A percentile compares a stretch with the other conserved stretches of the same genome.
phyloP scores from a whole-genome alignment of 2,888 invertebrate genomes.

The Sphinx pinastri region DNA sequence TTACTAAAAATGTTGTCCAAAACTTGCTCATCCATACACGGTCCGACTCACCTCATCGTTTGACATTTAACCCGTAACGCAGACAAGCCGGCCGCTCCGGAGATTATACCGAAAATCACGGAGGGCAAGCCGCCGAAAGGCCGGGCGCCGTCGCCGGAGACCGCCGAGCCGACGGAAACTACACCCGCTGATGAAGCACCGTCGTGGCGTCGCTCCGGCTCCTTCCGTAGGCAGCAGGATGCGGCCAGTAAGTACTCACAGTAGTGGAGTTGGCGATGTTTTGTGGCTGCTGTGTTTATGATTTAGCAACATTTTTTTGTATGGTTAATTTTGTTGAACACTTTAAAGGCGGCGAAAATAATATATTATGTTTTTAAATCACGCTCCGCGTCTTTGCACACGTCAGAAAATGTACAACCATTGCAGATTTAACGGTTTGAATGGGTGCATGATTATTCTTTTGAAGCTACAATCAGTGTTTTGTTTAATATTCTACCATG shows the following conservation, averaged over 20 bases:
- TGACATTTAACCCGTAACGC: slow-evolving; percentile 38
- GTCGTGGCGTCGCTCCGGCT: slow-evolving; percentile 74
- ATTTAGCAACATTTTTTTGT: no score
- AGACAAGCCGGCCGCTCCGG: slow-evolving; percentile 68
- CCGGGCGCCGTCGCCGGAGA: slow-evolving; percentile 68
- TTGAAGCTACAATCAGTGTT: no score
- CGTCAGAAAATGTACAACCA: no score
- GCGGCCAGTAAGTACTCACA: slow-evolving; percentile 57
- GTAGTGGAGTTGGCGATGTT: no score
- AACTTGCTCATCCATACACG: not conserved
- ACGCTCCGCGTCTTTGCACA: no score
- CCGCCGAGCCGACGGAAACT: slow-evolving; percentile 49
- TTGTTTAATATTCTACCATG: no score
- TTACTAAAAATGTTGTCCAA: slow-evolving; percentile 9
- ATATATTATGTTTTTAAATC: no score
- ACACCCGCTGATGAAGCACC: slow-evolving; percentile 63
- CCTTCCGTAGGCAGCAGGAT: slow-evolving; percentile 68
- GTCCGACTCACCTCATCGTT: slow-evolving; percentile 29
- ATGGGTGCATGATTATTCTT: no score
- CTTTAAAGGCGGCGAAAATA: no score
- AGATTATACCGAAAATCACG: slow-evolving; percentile 70
- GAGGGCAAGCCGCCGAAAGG: slow-evolving; percentile 75
- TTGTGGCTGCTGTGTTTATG: no score
- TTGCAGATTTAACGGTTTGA: no score
- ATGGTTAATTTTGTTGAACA: no score